These are phyloP conservation scores for Mustela nigripes DNA, from an alignment of 2,113 vertebrate species.

Conservation along the genomic window DNA sequence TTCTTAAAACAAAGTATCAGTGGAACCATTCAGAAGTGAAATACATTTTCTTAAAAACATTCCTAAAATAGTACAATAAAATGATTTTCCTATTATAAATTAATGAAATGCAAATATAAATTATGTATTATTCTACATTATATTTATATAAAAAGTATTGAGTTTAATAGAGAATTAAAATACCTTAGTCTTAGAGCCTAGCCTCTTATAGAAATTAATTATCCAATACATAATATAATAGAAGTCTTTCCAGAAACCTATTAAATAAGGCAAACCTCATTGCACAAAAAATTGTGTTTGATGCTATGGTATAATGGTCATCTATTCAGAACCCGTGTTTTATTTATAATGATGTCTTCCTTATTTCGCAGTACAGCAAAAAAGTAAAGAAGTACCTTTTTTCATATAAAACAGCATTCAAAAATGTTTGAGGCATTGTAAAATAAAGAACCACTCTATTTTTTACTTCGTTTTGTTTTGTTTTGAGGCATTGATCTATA, in stretches of 20 bases:
- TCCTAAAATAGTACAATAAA: constrained; percentile 18
- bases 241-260: constrained; percentile 10
- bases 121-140: not conserved
- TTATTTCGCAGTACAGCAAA: not conserved
- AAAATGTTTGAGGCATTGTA: not conserved
- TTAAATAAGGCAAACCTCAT: constrained; percentile 21
- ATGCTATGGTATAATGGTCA: not conserved
- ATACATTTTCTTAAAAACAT: constrained; percentile 23
- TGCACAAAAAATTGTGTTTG: constrained; percentile 28
- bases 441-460: not conserved
- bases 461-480: constrained; percentile 35
- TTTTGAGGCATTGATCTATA: not conserved
- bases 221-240: not conserved
- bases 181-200: not conserved
- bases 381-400: not conserved
- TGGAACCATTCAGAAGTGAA: constrained; percentile 37
- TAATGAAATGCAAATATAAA: not conserved
- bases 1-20: not conserved
- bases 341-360: not conserved
- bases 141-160: not conserved
- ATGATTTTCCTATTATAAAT: constrained; percentile 21
- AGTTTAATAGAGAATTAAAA: not conserved
- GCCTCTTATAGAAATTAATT: not conserved
- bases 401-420: constrained; percentile 35
- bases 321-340: not conserved